Percentiles rank a stretch among this genome's conserved stretches.
Conservation (phyloP, 2,113 vertebrate species). For the Uria aalge region DNA sequence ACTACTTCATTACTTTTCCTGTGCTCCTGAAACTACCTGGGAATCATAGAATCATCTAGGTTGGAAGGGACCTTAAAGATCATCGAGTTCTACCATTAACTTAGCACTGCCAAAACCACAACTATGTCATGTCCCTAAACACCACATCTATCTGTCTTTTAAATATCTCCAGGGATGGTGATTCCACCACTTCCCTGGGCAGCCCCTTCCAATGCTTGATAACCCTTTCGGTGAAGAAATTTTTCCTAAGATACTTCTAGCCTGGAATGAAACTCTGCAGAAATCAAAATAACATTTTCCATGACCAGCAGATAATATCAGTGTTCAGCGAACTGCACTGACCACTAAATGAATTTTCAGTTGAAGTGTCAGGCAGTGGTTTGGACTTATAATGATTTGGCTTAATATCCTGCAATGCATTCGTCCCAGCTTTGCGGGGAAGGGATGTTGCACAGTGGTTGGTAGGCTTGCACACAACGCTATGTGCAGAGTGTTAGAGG, state of each 20-base stretch:
- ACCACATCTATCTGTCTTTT: too few relatives aligned
- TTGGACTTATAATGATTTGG: neutral
- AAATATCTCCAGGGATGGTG: too few relatives aligned
- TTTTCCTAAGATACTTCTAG: neutral
- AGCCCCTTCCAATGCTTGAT: too few relatives aligned
- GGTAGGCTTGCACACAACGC: neutral
- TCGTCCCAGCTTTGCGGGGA: neutral
- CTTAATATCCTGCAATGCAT: neutral
- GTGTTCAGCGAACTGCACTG: neutral
- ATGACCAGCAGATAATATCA: neutral
- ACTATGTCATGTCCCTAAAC: too few relatives aligned
- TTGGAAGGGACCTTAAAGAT: too few relatives aligned
- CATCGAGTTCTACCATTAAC: too few relatives aligned
- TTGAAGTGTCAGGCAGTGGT: neutral
- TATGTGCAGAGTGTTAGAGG: neutral
- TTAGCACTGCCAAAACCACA: too few relatives aligned
- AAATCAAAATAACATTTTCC: neutral
- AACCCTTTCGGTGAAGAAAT: too few relatives aligned
- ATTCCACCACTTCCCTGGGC: too few relatives aligned
- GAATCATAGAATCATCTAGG: neutral
- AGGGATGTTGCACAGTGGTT: neutral
- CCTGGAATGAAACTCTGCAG: neutral
- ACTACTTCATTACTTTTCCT: neutral
- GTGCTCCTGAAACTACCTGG: neutral
- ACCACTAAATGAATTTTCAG: conserved; percentile 13